phyloP scores from a whole-genome alignment of 2,797 vertebrate genomes.

The Glyptemys insculpta region DNA sequence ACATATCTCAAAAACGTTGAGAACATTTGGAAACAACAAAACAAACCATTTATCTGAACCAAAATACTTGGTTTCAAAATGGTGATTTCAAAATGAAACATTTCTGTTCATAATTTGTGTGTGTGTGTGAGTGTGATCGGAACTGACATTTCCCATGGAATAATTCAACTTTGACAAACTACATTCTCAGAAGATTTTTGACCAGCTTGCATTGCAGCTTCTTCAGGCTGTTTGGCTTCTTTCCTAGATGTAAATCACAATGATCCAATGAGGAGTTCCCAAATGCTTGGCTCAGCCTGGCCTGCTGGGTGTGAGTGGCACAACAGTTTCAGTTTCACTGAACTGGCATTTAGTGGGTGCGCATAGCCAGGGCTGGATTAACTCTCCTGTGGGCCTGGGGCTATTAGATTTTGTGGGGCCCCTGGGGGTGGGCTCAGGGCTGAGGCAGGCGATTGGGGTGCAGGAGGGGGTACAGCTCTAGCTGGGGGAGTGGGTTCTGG shows the following conservation, averaged over 20 bases:
- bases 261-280: background rate
- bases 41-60: background rate
- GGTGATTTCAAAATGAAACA: background rate
- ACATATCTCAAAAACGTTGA: background rate
- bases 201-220: background rate
- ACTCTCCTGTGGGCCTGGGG: too few species aligned
- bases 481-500: too few species aligned
- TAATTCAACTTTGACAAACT: background rate
- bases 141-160: background rate
- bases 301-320: background rate
- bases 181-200: background rate
- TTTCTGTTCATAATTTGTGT: background rate
- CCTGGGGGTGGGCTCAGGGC: too few species aligned
- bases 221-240: background rate
- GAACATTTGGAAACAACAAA: background rate
- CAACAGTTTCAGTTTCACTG: background rate
- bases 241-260: background rate
- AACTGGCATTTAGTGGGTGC: too few species aligned
- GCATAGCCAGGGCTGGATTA: too few species aligned
- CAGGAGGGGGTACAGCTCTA: too few species aligned
- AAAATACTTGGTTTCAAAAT: background rate
- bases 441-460: too few species aligned
- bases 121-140: too few species aligned
- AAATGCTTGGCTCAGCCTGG: too few species aligned
- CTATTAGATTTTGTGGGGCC: too few species aligned